A percentile compares a stretch with the other conserved stretches of the same genome.
Conservation (phyloP, 2,797 vertebrate genomes). For the Antennarius maculatus region DNA sequence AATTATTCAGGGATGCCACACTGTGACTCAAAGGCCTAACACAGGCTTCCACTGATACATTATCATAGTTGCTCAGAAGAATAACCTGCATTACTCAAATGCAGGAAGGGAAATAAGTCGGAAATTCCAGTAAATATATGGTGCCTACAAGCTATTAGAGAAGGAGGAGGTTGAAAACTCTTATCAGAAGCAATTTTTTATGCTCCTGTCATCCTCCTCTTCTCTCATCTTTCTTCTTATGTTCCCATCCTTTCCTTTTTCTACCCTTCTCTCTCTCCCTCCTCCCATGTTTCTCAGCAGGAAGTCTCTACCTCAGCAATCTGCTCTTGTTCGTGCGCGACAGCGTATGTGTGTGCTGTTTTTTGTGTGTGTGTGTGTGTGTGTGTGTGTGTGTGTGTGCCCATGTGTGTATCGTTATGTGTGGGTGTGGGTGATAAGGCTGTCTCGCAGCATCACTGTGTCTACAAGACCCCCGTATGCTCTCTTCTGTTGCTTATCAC, state of each 20-base stretch:
- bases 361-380: not conserved
- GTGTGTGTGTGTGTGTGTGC: not conserved
- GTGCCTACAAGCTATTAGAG: slow-evolving; percentile 72
- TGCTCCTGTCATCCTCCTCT: slow-evolving; percentile 68
- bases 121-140: slow-evolving; percentile 70
- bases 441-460: slow-evolving; percentile 78
- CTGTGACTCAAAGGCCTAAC: not conserved
- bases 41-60: not conserved
- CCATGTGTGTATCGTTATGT: slow-evolving; percentile 45
- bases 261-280: slow-evolving; percentile 39
- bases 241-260: slow-evolving; percentile 57
- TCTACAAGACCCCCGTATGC: slow-evolving; percentile 73
- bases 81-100: slow-evolving; percentile 22
- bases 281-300: slow-evolving; percentile 65
- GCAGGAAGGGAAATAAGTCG: slow-evolving; percentile 31
- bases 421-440: slow-evolving; percentile 77
- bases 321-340: slow-evolving; percentile 30
- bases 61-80: slow-evolving; percentile 13
- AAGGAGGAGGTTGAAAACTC: slow-evolving; percentile 68
- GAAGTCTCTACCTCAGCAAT: slow-evolving; percentile 72
- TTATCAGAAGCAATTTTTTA: slow-evolving; percentile 79
- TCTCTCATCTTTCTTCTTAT: slow-evolving; percentile 66
- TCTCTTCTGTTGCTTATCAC: slow-evolving; percentile 78
- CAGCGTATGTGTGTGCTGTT: not conserved
- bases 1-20: slow-evolving; percentile 3